phyloP scores from a whole-genome alignment of 2,888 invertebrate genomes.

The Urechis unicinctus region DNA sequence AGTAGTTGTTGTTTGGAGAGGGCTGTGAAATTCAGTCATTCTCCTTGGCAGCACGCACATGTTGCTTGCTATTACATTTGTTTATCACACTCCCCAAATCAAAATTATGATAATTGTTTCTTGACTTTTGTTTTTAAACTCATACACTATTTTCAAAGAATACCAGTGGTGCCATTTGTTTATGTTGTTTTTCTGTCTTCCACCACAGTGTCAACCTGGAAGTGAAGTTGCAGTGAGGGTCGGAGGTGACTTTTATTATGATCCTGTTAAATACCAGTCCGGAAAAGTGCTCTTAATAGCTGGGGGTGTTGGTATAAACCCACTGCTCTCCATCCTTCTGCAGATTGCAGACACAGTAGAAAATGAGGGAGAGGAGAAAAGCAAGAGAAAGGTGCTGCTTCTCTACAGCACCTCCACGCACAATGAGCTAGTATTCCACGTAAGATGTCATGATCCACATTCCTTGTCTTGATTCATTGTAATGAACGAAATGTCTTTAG shows the following conservation, averaged over 20 bases:
- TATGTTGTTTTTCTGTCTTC: background rate
- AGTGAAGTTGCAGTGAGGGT: constrained; percentile 38
- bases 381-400: background rate
- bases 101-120: no score
- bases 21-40: no score
- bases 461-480: no score
- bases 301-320: constrained; percentile 54
- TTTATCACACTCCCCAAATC: no score
- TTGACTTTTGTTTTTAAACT: no score
- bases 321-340: constrained; percentile 48
- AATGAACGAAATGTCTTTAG: no score
- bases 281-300: constrained; percentile 47
- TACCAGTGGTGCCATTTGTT: no score
- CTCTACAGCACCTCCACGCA: background rate
- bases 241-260: constrained; percentile 51
- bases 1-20: no score
- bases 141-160: no score
- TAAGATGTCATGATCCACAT: no score
- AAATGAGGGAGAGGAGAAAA: background rate
- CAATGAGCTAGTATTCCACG: constrained; percentile 1
- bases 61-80: no score
- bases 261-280: constrained; percentile 22
- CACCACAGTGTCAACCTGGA: constrained; percentile 7
- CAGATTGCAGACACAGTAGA: constrained; percentile 33
- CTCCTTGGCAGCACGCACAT: no score